Conservation (phyloP, 2,797 vertebrate species). For the Enteromius trimaculatus region DNA sequence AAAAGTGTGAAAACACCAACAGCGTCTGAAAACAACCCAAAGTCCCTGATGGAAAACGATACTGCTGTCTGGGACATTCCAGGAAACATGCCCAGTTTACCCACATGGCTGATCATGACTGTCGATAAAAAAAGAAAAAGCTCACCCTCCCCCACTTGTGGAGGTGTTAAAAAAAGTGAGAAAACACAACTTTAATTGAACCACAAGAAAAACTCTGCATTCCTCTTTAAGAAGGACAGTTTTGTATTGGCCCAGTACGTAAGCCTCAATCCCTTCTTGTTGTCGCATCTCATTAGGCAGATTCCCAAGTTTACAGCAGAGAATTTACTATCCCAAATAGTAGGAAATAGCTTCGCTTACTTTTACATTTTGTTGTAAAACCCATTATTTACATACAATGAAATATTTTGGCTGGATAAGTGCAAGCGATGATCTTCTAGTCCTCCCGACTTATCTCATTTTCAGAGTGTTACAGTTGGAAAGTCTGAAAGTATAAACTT, state of each 20-base stretch:
- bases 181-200: constrained; percentile 24
- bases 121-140: constrained; percentile 33
- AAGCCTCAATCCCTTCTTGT: background rate
- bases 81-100: constrained; percentile 58
- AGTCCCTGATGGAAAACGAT: constrained; percentile 60
- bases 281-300: constrained; percentile 6
- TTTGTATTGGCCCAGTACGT: background rate
- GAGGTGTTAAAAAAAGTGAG: constrained; percentile 49
- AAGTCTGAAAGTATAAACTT: background rate
- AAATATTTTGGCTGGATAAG: background rate
- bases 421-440: constrained; percentile 10
- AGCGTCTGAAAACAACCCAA: constrained; percentile 43
- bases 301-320: background rate
- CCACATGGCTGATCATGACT: constrained; percentile 55
- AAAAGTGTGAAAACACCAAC: constrained; percentile 64
- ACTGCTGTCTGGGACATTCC: constrained; percentile 66
- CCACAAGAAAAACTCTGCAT: background rate
- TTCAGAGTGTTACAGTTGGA: constrained; percentile 16
- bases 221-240: background rate
- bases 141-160: constrained; percentile 56
- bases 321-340: background rate
- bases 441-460: background rate
- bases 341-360: constrained; percentile 8
- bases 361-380: constrained; percentile 19
- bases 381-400: background rate